These are phyloP conservation scores for Epinephelus awoara DNA, from an alignment of 2,797 vertebrate species.

Conservation along the genomic window DNA sequence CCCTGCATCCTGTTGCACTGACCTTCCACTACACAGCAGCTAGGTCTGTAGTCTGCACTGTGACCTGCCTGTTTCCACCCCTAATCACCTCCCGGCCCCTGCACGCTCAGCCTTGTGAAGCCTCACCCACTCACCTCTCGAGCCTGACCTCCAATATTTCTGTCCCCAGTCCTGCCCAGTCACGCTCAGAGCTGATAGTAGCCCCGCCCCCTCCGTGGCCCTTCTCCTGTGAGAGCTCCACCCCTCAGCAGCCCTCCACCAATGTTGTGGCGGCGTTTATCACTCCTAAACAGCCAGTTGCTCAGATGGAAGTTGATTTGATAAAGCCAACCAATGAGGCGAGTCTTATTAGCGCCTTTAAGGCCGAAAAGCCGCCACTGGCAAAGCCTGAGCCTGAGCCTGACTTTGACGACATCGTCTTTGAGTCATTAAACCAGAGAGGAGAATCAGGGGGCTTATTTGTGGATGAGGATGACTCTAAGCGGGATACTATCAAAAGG, in stretches of 20 bases:
- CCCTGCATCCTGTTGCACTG: slow-evolving; percentile 16
- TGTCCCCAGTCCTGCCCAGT: slow-evolving; percentile 79
- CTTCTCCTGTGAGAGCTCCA: slow-evolving; percentile 74
- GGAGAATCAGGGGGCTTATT: slow-evolving; percentile 68
- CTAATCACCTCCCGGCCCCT: slow-evolving; percentile 27
- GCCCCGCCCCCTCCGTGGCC: slow-evolving; percentile 86
- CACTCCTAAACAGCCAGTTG: slow-evolving; percentile 70
- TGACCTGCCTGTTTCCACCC: slow-evolving; percentile 1
- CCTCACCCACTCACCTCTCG: slow-evolving; percentile 8
- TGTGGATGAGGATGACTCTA: slow-evolving; percentile 76
- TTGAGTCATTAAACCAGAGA: slow-evolving; percentile 57
- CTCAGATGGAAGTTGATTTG: slow-evolving; percentile 66
- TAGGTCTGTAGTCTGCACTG: slow-evolving; percentile 15
- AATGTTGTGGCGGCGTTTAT: slow-evolving; percentile 75
- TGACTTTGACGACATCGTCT: slow-evolving; percentile 69
- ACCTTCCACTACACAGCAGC: not conserved
- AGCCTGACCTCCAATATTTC: slow-evolving; percentile 76
- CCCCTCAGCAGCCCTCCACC: slow-evolving; percentile 59
- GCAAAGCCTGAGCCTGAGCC: slow-evolving; percentile 71
- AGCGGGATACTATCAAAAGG: slow-evolving; percentile 78
- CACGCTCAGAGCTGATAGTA: slow-evolving; percentile 75
- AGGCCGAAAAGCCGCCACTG: slow-evolving; percentile 56
- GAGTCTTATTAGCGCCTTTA: slow-evolving; percentile 10
- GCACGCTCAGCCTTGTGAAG: slow-evolving; percentile 39
- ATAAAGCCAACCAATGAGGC: slow-evolving; percentile 50